These are phyloP conservation scores for Micromesistius poutassou DNA, from an alignment of 2,797 vertebrate species.

Conservation along the genomic window DNA sequence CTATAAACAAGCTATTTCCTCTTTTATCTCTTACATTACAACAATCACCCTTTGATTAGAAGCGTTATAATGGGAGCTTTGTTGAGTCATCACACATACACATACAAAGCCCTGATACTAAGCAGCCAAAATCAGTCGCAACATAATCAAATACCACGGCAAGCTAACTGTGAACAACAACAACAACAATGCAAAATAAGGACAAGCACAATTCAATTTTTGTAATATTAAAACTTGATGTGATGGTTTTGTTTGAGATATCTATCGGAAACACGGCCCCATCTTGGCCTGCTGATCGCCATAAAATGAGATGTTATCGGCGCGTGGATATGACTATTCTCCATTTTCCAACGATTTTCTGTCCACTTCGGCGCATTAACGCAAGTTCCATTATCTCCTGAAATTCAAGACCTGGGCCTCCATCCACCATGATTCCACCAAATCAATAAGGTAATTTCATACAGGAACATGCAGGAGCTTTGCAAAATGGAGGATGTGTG, in stretches of 20 bases:
- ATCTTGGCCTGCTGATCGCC: neutral
- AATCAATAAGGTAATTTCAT: slow-evolving; percentile 70
- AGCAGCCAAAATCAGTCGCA: too few relatives aligned
- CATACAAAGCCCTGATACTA: neutral
- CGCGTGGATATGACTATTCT: slow-evolving; percentile 46
- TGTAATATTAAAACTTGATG: neutral
- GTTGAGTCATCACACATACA: neutral
- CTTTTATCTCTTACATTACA: too few relatives aligned
- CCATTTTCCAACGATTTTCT: slow-evolving; percentile 65
- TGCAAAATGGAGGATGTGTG: neutral
- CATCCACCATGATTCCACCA: slow-evolving; percentile 61
- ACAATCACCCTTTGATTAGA: neutral
- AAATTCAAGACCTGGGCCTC: slow-evolving; percentile 63
- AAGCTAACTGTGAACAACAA: neutral
- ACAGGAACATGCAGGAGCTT: slow-evolving; percentile 54
- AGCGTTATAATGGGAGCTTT: too few relatives aligned
- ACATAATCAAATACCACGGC: neutral
- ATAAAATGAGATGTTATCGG: slow-evolving; percentile 27
- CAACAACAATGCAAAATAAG: neutral
- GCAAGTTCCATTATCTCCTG: slow-evolving; percentile 63
- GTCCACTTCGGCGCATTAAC: slow-evolving; percentile 53
- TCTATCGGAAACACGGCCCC: neutral
- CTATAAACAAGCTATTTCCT: too few relatives aligned
- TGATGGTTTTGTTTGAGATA: neutral
- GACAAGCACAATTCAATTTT: neutral